Conservation (phyloP, 1,140 invertebrate species). For the Drosophila pseudoobscura region DNA sequence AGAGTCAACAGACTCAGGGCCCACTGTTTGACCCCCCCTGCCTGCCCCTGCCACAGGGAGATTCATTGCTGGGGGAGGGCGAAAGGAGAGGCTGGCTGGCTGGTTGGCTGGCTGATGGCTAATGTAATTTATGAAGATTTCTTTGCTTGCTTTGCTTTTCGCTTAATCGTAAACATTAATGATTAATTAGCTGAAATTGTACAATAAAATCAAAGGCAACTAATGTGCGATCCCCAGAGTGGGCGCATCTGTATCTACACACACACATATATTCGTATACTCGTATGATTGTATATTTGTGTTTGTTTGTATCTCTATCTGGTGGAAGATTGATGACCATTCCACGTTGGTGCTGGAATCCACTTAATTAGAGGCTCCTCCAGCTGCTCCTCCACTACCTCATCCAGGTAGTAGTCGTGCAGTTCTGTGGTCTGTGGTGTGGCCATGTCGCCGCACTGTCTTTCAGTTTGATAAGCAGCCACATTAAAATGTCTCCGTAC, state of each 20-base stretch:
- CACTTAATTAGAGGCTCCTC: conserved; percentile 69
- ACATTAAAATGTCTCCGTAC: conserved; percentile 49
- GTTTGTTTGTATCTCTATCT: conserved; percentile 11
- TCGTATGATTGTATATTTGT: conserved; percentile 3
- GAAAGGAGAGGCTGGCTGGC: not conserved
- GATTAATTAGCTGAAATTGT: conserved; percentile 61
- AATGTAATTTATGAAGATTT: conserved; percentile 67
- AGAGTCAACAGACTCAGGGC: conserved; percentile 60
- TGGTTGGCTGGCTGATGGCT: conserved; percentile 1
- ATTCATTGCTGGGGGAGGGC: not conserved
- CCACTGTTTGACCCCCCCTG: not conserved
- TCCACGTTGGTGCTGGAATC: conserved; percentile 26
- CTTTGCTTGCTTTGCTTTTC: conserved; percentile 26
- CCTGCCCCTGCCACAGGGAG: not conserved
- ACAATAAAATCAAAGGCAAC: conserved; percentile 32
- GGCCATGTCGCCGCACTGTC: conserved; percentile 46
- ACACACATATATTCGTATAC: no score
- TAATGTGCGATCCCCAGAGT: conserved; percentile 25
- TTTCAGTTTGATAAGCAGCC: conserved; percentile 72
- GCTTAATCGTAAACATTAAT: conserved; percentile 62
- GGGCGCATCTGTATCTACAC: conserved; percentile 10
- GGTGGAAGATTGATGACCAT: conserved; percentile 63
- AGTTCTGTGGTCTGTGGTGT: conserved; percentile 27
- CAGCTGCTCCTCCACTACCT: conserved; percentile 2
- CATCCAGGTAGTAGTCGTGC: conserved; percentile 23